A percentile compares a stretch with the other conserved stretches of the same genome.
These are phyloP conservation scores for Drosophila lacteicornis DNA, from an alignment of 1,140 invertebrate genomes.

Conservation along the genomic window DNA sequence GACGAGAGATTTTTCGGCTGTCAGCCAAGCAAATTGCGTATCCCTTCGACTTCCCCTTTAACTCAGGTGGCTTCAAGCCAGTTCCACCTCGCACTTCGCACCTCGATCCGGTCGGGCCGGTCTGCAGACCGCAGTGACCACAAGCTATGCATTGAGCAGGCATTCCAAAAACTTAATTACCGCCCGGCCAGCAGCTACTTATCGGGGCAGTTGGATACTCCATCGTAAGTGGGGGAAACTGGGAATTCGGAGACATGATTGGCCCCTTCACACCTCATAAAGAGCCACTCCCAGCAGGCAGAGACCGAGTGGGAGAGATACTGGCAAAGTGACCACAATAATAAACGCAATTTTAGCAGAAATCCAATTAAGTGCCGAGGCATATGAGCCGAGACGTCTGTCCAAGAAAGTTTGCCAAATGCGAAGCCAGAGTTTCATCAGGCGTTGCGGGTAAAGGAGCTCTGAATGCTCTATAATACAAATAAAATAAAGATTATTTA, in stretches of 20 bases:
- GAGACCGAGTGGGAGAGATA: background rate
- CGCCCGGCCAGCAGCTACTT: slow-evolving; percentile 63
- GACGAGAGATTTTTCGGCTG: slow-evolving; percentile 70
- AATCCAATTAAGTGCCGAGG: slow-evolving; percentile 75
- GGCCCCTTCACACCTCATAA: slow-evolving; percentile 80
- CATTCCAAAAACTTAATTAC: slow-evolving; percentile 78
- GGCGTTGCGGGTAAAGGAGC: background rate
- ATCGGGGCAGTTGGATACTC: slow-evolving; percentile 24
- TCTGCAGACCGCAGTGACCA: slow-evolving; percentile 58
- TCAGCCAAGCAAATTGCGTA: slow-evolving; percentile 27
- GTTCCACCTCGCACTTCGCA: background rate
- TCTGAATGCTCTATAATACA: background rate
- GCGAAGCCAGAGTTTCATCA: slow-evolving; percentile 12
- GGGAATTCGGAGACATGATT: slow-evolving; percentile 37
- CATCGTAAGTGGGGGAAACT: slow-evolving; percentile 11
- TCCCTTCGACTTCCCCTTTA: slow-evolving; percentile 41
- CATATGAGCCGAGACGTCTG: slow-evolving; percentile 62
- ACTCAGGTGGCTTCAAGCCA: slow-evolving; percentile 41
- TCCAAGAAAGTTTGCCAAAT: slow-evolving; percentile 45
- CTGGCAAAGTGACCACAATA: slow-evolving; percentile 65
- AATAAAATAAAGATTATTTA: too few relatives aligned
- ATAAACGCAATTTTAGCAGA: slow-evolving; percentile 82
- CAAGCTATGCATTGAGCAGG: slow-evolving; percentile 46
- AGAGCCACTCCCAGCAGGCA: slow-evolving; percentile 29
- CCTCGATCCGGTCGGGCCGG: slow-evolving; percentile 16